Conservation (phyloP, 1,140 invertebrate genomes). For the Triops longicaudatus region DNA sequence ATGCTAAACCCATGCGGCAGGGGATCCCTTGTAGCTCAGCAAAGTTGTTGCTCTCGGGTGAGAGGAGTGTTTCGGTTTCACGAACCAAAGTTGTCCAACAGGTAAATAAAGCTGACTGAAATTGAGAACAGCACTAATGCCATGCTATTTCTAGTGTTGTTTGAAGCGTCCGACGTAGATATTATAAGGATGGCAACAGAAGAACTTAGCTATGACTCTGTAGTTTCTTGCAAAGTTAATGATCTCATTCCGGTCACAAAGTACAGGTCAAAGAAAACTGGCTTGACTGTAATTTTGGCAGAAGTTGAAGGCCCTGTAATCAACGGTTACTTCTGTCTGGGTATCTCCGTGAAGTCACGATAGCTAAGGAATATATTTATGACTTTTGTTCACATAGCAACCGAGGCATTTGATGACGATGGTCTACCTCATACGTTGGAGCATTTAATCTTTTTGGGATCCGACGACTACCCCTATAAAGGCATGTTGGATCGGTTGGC, state of each 20-base stretch:
- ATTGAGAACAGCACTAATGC: background rate
- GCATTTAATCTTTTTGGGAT: conserved; percentile 84
- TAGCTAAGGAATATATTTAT: conserved; percentile 19
- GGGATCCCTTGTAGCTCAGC: background rate
- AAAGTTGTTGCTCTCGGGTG: background rate
- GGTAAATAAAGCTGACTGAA: background rate
- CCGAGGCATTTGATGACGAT: conserved; percentile 83
- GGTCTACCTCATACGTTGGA: conserved; percentile 86
- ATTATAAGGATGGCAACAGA: background rate
- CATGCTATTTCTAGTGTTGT: background rate
- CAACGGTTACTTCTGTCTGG: conserved; percentile 73
- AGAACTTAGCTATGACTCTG: conserved; percentile 41
- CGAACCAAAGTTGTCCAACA: background rate
- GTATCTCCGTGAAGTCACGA: conserved; percentile 45
- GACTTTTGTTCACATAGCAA: conserved; percentile 57
- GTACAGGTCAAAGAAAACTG: conserved; percentile 68
- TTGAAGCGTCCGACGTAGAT: background rate
- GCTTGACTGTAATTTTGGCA: conserved; percentile 66
- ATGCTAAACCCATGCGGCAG: background rate
- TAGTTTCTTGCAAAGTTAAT: conserved; percentile 54
- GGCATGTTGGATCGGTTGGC: conserved; percentile 79
- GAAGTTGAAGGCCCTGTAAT: conserved; percentile 78
- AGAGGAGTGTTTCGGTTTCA: background rate
- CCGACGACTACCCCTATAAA: conserved; percentile 81
- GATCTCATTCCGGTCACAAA: conserved; percentile 68